These are phyloP conservation scores for Meiosimyza decipiens DNA, from an alignment of 2,888 invertebrate species.

Conservation along the genomic window DNA sequence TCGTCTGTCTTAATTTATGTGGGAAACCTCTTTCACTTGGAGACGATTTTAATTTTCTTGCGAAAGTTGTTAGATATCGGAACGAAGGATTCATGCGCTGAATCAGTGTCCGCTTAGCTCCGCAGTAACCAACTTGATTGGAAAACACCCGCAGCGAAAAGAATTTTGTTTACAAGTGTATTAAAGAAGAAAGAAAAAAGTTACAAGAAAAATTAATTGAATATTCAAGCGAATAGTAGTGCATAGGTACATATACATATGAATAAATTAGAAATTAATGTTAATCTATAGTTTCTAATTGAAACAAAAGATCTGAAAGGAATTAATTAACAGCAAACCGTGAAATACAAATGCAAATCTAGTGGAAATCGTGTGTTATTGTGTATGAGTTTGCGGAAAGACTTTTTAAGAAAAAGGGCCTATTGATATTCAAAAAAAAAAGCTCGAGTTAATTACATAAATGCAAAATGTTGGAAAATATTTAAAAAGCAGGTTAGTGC, in stretches of 20 bases:
- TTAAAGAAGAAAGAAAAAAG: neutral
- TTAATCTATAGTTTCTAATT: too few relatives aligned
- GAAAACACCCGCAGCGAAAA: conserved; percentile 29
- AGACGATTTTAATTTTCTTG: conserved; percentile 35
- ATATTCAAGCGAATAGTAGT: conserved; percentile 21
- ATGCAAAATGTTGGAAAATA: conserved; percentile 9
- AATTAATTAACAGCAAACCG: too few relatives aligned
- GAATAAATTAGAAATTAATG: too few relatives aligned
- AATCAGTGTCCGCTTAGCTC: conserved; percentile 48
- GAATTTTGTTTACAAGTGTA: conserved; percentile 27
- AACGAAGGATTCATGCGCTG: conserved; percentile 29
- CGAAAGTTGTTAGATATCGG: conserved; percentile 31
- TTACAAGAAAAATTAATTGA: neutral
- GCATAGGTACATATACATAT: neutral
- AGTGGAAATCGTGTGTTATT: too few relatives aligned
- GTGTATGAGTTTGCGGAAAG: too few relatives aligned
- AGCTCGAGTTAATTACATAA: conserved; percentile 18
- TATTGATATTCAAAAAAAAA: too few relatives aligned
- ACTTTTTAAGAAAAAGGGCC: too few relatives aligned
- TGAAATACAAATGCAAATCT: too few relatives aligned
- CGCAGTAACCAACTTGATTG: conserved; percentile 45
- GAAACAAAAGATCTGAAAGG: too few relatives aligned
- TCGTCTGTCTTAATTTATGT: neutral
- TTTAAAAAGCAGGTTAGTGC: conserved; percentile 15
- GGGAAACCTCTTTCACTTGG: neutral